Evolutionary conservation across 2,113 vertebrate genomes (phyloP).

Genomic region (Saccopteryx leptura): DNA sequence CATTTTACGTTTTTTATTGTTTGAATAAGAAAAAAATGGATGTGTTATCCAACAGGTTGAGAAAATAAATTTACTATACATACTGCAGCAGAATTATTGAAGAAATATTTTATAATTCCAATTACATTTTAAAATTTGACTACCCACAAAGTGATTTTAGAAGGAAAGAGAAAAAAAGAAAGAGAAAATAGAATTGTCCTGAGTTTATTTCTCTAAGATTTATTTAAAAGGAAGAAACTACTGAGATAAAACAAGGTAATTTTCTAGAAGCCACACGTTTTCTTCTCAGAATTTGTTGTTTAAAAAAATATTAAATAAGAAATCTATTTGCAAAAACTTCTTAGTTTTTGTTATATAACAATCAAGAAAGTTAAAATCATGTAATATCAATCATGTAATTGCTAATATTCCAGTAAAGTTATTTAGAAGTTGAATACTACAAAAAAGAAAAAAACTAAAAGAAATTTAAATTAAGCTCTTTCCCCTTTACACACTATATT

Average conservation of each 20-base stretch:
- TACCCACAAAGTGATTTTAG: neutral
- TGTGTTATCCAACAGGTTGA: neutral
- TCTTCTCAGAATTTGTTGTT: conserved; percentile 27
- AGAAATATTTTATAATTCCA: neutral
- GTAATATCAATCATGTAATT: conserved; percentile 82
- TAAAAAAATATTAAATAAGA: conserved; percentile 59
- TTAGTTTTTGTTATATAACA: conserved; percentile 80
- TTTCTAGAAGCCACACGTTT: conserved; percentile 60
- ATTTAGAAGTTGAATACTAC: conserved; percentile 77
- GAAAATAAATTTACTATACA: conserved; percentile 34
- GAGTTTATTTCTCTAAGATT: rapidly evolving
- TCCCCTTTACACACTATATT: neutral
- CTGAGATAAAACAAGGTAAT: neutral
- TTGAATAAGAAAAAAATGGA: neutral
- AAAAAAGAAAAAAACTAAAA: conserved; percentile 57
- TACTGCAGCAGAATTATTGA: neutral
- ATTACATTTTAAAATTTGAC: neutral
- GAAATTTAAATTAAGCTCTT: conserved; percentile 61
- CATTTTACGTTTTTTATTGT: neutral
- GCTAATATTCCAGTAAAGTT: conserved; percentile 78
- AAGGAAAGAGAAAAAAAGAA: neutral
- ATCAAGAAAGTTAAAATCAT: conserved; percentile 75
- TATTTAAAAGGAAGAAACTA: neutral
- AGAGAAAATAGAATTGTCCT: neutral
- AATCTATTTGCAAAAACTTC: conserved; percentile 75